Evolutionary conservation across 2,113 vertebrate genomes (phyloP), one percentile per base, ranked within the genome.

Genomic region (Tapirus terrestris): DNA sequence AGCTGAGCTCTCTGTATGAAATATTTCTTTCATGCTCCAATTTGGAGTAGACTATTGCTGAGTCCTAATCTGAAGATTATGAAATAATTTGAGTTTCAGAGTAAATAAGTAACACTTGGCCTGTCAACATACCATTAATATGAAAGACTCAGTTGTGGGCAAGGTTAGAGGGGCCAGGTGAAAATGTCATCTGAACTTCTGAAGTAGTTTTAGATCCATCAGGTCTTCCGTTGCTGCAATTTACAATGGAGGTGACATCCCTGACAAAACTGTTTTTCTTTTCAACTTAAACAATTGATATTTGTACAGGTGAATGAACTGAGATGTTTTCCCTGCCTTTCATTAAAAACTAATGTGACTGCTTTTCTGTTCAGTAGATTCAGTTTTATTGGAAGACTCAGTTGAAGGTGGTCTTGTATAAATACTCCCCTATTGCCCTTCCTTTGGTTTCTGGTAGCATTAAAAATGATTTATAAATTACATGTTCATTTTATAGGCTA

Each of bases 391-490:
- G 51, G 88, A 68, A 96, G 94, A 96, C 53, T 95, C 93, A 88
- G 8, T 89, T 68, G 92, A 91, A 98, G 97, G 82, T 91, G 72
- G 81, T 97, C 96, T 98, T 97, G 36, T 2, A 8, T 84, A 94
- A 90, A 96, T 81, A 81, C 14, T 96, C 63, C 58, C 90, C 31
- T 91, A 43, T 91, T 97, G 96, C 86, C 96, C 75, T 97, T 97
- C 95, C 92, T 97, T 95, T 91, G 80, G 39, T 94, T 98, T 96
- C 91, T 91, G 92, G 95, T 93, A 97, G 75, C 96, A 96, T 96
- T 98, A 98, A 98, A 97, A 97, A 92, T 98, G 96, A 96, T 96
- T 97, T 97, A 96, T 94, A 94, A 89, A 97, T 93, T 85, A 65
- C 43, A 36, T 73, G 93, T 97, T 95, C 76, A 84, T 88, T 98